Evolutionary conservation across 2,888 invertebrate species (phyloP).

Genomic region (Limnephilus lunatus): DNA sequence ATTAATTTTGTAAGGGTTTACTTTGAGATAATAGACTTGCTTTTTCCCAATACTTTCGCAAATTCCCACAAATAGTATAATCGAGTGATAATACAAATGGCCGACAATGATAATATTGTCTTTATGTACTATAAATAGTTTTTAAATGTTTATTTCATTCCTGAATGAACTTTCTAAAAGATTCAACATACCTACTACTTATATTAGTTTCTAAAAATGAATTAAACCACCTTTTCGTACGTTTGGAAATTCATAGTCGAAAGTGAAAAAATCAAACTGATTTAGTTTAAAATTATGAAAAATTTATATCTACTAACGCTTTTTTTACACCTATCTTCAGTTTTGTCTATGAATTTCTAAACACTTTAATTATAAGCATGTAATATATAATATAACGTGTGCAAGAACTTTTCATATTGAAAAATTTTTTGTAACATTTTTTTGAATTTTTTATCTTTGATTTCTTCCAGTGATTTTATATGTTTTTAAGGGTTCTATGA

Average conservation of each 20-base stretch:
- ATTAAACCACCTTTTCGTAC: background rate
- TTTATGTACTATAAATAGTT: background rate
- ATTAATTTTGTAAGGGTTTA: background rate
- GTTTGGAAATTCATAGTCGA: background rate
- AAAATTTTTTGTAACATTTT: background rate
- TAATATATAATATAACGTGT: background rate
- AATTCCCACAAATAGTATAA: background rate
- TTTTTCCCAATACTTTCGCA: background rate
- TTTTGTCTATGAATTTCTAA: background rate
- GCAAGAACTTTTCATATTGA: background rate
- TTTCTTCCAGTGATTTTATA: background rate
- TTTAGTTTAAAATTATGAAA: background rate
- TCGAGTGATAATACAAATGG: background rate
- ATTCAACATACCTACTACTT: background rate
- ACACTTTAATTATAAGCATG: background rate
- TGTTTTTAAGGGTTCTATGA: background rate
- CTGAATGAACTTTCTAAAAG: background rate
- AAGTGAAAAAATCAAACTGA: background rate
- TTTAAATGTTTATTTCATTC: background rate
- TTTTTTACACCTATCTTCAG: background rate
- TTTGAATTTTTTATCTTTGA: background rate
- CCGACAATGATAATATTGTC: background rate
- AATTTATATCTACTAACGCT: background rate
- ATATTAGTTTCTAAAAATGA: background rate
- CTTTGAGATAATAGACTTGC: background rate